Base-by-base conservation (phyloP, 2,113 vertebrate species). In the Physeter macrocephalus region DNA sequence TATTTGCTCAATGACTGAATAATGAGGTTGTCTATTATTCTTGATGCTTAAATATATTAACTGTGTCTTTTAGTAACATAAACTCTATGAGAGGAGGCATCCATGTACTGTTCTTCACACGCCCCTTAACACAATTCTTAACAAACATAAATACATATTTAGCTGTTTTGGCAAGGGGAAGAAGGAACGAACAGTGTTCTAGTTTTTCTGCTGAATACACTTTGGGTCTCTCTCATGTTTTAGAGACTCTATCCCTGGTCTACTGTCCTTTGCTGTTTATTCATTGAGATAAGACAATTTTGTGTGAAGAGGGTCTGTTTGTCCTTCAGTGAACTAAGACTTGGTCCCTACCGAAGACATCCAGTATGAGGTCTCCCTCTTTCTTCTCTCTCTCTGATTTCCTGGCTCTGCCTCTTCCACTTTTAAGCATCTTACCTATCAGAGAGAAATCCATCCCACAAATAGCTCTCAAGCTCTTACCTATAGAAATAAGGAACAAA, bases 401-500 rank as follows among this genome's bases (percentile, higher is more conserved):
- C 34, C n/a, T 67, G 82, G 46, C 25, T 81, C 41, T 1, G 6
- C 17, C 5, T 78, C 43, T 1, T 49, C 34, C 13, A 1, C 18
- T 67, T 82, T 36, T 67, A 67, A 43, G 72, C 74, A 25, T 88
- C 57, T 72, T 86, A 21, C 1, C 31, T 4, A 81, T 20, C 8
- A 2, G 9, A 71, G 49, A 74, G 57, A 94, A 88, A 57, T 84
- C 31, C 12, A 75, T 78, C 23, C n/a, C 36, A 67, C 29, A 94
- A 36, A 57, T 10, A 67, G 52, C 62, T 84, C 87, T 93, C 74
- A 94, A 93, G 67, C 23, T 80, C 62, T 97, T 90, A 92, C 74
- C 96, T 96, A 31, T 23, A 80, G 86, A 81, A 61, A 57, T 91
- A 95, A 94, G 62, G 82, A 95, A 66, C 34, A 77, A 90, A 71